Conservation (phyloP, 2,888 invertebrate genomes). For the Trachelus stipa region DNA sequence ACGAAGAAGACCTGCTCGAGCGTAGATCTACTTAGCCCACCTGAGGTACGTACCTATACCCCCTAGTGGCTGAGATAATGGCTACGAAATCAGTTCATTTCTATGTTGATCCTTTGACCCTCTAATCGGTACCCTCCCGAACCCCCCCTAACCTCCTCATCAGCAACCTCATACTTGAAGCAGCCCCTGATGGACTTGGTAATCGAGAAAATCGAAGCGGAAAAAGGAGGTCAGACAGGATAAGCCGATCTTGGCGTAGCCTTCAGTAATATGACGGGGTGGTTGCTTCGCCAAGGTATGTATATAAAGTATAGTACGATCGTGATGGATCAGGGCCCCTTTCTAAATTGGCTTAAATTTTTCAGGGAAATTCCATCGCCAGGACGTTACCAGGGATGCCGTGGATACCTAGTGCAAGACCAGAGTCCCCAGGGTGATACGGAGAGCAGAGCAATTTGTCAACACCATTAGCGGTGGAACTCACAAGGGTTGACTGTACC, state of each 20-base stretch:
- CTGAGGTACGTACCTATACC: conserved; percentile 2
- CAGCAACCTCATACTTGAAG: conserved; percentile 33
- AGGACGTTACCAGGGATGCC: neutral
- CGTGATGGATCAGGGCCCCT: neutral
- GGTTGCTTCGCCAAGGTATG: neutral
- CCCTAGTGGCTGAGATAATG: conserved; percentile 57
- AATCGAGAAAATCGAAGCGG: conserved; percentile 60
- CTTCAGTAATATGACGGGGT: neutral
- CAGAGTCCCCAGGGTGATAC: conserved; percentile 53
- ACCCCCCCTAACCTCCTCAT: neutral
- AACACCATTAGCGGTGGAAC: conserved; percentile 60
- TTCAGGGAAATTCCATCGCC: neutral
- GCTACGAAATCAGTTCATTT: conserved; percentile 67
- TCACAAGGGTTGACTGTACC: conserved; percentile 59
- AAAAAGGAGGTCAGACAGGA: conserved; percentile 35
- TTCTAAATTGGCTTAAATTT: neutral
- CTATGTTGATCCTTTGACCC: conserved; percentile 64
- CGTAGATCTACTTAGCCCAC: neutral
- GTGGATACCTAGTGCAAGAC: conserved; percentile 22
- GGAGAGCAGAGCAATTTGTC: conserved; percentile 66
- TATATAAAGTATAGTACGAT: neutral
- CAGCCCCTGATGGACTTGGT: conserved; percentile 52
- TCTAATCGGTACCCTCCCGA: conserved; percentile 16
- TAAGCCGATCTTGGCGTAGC: neutral
- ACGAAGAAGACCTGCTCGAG: neutral